Percentiles rank a stretch among this genome's conserved stretches.
Evolutionary conservation across 2,888 invertebrate genomes (phyloP).

Genomic region (Leptogaster cylindrica): DNA sequence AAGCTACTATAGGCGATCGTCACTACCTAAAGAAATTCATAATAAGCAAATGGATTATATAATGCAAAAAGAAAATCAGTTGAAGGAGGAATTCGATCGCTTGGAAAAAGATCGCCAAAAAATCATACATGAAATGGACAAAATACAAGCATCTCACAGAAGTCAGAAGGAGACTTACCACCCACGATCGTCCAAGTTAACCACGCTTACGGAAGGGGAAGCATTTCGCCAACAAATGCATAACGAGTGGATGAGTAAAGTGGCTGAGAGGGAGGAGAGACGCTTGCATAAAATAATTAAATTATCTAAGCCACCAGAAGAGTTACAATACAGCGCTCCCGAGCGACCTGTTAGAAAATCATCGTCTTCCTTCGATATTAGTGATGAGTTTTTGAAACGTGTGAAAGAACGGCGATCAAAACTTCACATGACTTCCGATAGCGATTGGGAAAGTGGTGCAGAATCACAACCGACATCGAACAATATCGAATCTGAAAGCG

Average conservation of each 20-base stretch:
- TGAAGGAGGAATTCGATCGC: slow-evolving; percentile 68
- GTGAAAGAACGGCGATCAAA: slow-evolving; percentile 76
- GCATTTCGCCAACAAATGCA: slow-evolving; percentile 82
- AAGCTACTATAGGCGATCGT: slow-evolving; percentile 60
- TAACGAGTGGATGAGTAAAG: slow-evolving; percentile 80
- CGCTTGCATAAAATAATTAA: slow-evolving; percentile 81
- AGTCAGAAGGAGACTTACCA: slow-evolving; percentile 33
- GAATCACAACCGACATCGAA: slow-evolving; percentile 63
- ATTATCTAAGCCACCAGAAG: slow-evolving; percentile 68
- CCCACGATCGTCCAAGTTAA: slow-evolving; percentile 52
- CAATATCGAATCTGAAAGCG: slow-evolving; percentile 60
- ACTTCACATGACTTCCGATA: slow-evolving; percentile 71
- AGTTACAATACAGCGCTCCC: slow-evolving; percentile 49
- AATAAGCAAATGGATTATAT: slow-evolving; percentile 69
- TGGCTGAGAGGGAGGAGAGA: slow-evolving; percentile 78
- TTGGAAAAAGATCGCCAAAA: slow-evolving; percentile 67
- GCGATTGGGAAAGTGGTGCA: slow-evolving; percentile 69
- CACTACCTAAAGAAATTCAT: slow-evolving; percentile 69
- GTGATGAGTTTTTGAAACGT: slow-evolving; percentile 78
- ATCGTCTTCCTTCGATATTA: slow-evolving; percentile 62
- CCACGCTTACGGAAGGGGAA: slow-evolving; percentile 73
- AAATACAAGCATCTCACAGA: slow-evolving; percentile 44
- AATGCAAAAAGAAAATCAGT: slow-evolving; percentile 71
- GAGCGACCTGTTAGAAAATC: slow-evolving; percentile 24
- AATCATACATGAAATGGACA: slow-evolving; percentile 57